A percentile compares a stretch with the other conserved stretches of the same genome.
Conservation (phyloP, 2,113 vertebrate species). For the Sapayoa aenigma region DNA sequence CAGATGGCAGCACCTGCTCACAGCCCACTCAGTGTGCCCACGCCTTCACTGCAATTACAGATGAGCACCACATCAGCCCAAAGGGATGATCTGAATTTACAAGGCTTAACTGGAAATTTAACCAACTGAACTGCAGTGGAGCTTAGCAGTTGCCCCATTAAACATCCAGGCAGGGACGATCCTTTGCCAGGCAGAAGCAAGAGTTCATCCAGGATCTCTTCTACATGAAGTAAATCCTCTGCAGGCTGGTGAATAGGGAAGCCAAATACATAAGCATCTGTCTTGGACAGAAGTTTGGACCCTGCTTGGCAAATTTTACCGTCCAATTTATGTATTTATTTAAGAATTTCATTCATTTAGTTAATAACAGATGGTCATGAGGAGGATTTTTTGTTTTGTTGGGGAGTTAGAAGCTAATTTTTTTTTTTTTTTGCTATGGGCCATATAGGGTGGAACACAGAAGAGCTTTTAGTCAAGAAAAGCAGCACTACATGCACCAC, state of each 20-base stretch:
- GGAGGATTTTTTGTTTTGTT: background rate
- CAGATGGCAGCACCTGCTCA: fast-evolving
- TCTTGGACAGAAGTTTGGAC: background rate
- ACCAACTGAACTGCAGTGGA: background rate
- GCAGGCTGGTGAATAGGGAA: background rate
- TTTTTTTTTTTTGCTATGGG: background rate
- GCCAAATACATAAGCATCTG: background rate
- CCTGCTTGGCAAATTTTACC: background rate
- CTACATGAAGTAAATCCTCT: background rate
- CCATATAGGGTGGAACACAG: background rate
- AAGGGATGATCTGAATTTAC: background rate
- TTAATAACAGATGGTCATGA: background rate
- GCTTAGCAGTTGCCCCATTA: background rate
- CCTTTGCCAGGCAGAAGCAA: background rate
- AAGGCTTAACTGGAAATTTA: background rate
- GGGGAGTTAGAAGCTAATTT: background rate
- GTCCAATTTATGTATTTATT: background rate
- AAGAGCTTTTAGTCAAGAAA: background rate
- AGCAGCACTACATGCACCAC: background rate
- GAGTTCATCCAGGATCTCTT: background rate
- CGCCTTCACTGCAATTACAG: fast-evolving
- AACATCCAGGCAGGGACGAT: background rate
- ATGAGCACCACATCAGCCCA: background rate
- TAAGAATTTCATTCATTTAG: background rate
- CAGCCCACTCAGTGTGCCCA: background rate